These are phyloP conservation scores for Clitarchus hookeri DNA, from an alignment of 2,888 invertebrate species.

Conservation along the genomic window DNA sequence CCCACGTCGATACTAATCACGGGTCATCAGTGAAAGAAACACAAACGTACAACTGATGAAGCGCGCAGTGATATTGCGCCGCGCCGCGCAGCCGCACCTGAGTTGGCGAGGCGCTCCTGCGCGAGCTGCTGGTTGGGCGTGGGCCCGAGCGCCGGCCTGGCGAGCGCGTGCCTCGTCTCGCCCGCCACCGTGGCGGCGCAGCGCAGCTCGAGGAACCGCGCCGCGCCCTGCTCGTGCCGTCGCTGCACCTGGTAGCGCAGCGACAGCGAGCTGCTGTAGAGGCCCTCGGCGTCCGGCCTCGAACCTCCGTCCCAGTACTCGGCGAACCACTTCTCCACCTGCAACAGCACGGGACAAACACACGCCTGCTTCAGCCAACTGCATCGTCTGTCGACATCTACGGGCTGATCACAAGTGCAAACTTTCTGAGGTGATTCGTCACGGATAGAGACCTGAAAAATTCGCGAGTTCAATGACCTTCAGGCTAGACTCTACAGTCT, in stretches of 20 bases:
- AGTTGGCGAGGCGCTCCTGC: slow-evolving; percentile 23
- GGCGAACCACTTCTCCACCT: not conserved
- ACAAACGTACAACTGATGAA: no score
- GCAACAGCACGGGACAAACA: not conserved
- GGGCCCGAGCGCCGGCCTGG: not conserved
- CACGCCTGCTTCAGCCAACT: no score
- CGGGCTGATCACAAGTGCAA: no score
- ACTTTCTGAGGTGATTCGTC: no score
- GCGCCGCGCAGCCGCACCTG: not conserved
- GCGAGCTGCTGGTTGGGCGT: slow-evolving; percentile 29
- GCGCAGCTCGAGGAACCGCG: slow-evolving; percentile 27
- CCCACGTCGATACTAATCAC: no score
- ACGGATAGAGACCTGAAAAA: no score
- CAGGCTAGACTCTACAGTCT: no score
- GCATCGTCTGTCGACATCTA: no score
- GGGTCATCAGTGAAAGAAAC: no score
- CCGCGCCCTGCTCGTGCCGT: slow-evolving; percentile 19
- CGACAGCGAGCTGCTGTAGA: slow-evolving; percentile 26
- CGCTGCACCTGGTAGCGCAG: slow-evolving; percentile 32
- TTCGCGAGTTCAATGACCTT: no score
- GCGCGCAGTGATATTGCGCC: no score
- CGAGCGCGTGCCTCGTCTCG: not conserved
- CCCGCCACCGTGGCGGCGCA: slow-evolving; percentile 32
- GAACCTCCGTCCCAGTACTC: not conserved
- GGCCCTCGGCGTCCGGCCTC: not conserved